phyloP scores from a whole-genome alignment of 1,140 invertebrate species.

The Brachionus manjavacas region DNA sequence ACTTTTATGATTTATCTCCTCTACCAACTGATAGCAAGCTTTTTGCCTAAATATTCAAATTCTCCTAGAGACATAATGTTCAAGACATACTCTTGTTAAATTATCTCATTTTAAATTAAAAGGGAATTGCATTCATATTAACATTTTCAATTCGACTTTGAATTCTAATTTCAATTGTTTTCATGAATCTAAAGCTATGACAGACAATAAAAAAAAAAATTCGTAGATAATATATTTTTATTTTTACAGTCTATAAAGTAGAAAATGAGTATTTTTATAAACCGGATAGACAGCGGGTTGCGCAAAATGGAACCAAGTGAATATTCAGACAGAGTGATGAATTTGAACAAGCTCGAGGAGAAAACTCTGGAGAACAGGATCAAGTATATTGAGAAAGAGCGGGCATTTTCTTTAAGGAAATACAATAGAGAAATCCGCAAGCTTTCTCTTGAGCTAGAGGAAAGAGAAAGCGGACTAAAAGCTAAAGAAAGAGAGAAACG shows the following conservation, averaged over 20 bases:
- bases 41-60: too few relatives aligned
- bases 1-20: too few relatives aligned
- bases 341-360: conserved; percentile 12
- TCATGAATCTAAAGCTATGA: too few relatives aligned
- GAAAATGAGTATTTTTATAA: not conserved
- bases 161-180: too few relatives aligned
- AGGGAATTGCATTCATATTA: too few relatives aligned
- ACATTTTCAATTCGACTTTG: too few relatives aligned
- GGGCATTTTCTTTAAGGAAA: not conserved
- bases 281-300: not conserved
- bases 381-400: not conserved
- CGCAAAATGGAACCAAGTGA: not conserved
- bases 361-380: not conserved
- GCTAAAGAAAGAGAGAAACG: not conserved
- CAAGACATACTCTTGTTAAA: too few relatives aligned
- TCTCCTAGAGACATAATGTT: too few relatives aligned
- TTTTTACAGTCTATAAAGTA: not conserved
- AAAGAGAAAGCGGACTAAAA: not conserved
- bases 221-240: too few relatives aligned
- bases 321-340: not conserved
- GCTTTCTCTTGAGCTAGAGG: not conserved
- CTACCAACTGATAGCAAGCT: too few relatives aligned
- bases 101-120: too few relatives aligned
- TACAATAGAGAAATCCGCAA: not conserved
- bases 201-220: too few relatives aligned